phyloP scores from a whole-genome alignment of 2,888 invertebrate genomes.

The Brachycybe producta region DNA sequence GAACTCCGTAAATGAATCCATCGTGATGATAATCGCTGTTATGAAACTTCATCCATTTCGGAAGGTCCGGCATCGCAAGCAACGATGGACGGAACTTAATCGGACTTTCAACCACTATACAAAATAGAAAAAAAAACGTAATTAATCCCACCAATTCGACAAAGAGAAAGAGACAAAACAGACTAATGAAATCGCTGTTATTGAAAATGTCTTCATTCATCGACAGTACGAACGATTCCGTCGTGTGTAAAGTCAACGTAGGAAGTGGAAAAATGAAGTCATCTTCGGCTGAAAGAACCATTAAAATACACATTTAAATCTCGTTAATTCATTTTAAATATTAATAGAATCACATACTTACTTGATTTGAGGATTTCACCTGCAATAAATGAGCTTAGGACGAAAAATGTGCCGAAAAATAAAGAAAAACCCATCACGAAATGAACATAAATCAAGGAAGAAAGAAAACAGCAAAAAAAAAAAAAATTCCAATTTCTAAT shows the following conservation, averaged over 20 bases:
- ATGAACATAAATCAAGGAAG: too few species aligned
- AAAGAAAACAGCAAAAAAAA: too few species aligned
- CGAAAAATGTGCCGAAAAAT: too few species aligned
- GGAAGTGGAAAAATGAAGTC: too few species aligned
- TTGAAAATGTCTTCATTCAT: constrained; percentile 11
- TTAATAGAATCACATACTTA: too few species aligned
- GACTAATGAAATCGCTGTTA: constrained; percentile 11
- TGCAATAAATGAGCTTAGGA: too few species aligned
- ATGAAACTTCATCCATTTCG: constrained; percentile 58
- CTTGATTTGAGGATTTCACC: too few species aligned
- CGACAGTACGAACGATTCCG: constrained; percentile 7
- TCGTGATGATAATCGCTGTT: constrained; percentile 8
- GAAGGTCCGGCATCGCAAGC: constrained; percentile 64
- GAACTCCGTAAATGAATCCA: constrained; percentile 7
- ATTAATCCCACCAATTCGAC: not conserved
- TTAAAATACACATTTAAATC: too few species aligned
- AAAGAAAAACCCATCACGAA: too few species aligned
- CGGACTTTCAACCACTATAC: not conserved
- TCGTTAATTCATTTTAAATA: too few species aligned
- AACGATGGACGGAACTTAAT: constrained; percentile 54
- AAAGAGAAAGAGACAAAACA: not conserved
- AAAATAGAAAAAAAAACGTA: not conserved
- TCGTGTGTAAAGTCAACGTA: not conserved
- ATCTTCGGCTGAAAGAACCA: too few species aligned
- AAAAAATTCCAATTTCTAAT: too few species aligned